phyloP scores from a whole-genome alignment of 2,797 vertebrate genomes.

The Micropoecilia bifurca region DNA sequence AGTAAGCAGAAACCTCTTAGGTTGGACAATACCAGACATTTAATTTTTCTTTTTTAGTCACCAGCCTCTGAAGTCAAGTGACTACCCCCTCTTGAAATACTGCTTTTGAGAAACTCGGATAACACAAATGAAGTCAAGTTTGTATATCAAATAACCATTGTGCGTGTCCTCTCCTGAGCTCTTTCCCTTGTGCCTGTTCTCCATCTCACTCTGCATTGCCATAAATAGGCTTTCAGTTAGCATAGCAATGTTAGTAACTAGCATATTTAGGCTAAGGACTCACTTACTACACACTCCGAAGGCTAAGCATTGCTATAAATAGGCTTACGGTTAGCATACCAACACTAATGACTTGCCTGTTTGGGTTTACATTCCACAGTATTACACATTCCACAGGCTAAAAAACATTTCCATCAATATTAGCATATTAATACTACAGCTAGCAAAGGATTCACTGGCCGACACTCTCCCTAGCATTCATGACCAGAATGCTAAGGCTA shows the following conservation, averaged over 20 bases:
- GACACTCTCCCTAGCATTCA: background rate
- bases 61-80: background rate
- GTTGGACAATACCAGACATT: background rate
- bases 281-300: background rate
- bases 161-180: background rate
- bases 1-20: background rate
- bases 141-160: background rate
- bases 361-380: background rate
- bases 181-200: slow-evolving; percentile 4
- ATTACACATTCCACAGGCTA: background rate
- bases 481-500: background rate
- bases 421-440: background rate
- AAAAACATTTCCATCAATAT: background rate
- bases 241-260: background rate
- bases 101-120: background rate
- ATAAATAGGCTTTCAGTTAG: background rate
- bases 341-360: background rate
- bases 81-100: background rate
- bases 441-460: background rate
- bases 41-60: background rate
- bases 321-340: background rate
- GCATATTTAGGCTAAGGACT: background rate
- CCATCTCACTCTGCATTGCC: background rate
- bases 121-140: background rate
- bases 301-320: background rate